These are phyloP conservation scores for Melanostoma mellinum DNA, from an alignment of 2,888 invertebrate genomes.

Conservation along the genomic window DNA sequence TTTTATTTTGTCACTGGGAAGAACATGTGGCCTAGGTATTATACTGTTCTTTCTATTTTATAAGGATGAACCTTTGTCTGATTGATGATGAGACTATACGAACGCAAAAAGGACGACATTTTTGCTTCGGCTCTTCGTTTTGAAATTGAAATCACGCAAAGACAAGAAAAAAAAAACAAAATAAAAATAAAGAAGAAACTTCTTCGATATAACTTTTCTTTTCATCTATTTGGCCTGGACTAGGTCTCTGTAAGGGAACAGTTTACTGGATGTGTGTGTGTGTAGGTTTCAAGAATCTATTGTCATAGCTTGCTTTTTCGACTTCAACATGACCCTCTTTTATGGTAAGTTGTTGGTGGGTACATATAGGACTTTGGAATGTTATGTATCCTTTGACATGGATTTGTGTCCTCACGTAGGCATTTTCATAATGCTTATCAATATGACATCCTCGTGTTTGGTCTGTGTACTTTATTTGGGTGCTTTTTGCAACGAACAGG, in stretches of 20 bases:
- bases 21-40: background rate
- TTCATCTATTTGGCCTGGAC: conserved; percentile 5
- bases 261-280: too few relatives aligned
- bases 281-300: conserved; percentile 9
- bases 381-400: conserved; percentile 8
- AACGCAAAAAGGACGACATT: conserved; percentile 37
- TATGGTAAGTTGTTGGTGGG: background rate
- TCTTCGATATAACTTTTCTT: background rate
- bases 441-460: conserved; percentile 2
- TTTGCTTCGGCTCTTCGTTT: conserved; percentile 28
- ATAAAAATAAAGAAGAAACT: conserved; percentile 5
- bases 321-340: conserved; percentile 10
- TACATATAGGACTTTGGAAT: background rate
- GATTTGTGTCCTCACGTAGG: conserved; percentile 4
- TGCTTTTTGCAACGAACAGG: too few relatives aligned
- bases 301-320: conserved; percentile 25
- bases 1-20: background rate
- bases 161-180: conserved; percentile 19
- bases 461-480: too few relatives aligned
- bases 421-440: background rate
- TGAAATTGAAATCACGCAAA: conserved; percentile 44
- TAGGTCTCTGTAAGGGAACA: conserved; percentile 1
- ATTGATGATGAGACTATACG: conserved; percentile 30
- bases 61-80: conserved; percentile 43
- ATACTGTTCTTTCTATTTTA: conserved; percentile 26